A percentile compares a stretch with the other conserved stretches of the same genome.
phyloP scores from a whole-genome alignment of 2,113 vertebrate species.

The Bostrychus sinensis region DNA sequence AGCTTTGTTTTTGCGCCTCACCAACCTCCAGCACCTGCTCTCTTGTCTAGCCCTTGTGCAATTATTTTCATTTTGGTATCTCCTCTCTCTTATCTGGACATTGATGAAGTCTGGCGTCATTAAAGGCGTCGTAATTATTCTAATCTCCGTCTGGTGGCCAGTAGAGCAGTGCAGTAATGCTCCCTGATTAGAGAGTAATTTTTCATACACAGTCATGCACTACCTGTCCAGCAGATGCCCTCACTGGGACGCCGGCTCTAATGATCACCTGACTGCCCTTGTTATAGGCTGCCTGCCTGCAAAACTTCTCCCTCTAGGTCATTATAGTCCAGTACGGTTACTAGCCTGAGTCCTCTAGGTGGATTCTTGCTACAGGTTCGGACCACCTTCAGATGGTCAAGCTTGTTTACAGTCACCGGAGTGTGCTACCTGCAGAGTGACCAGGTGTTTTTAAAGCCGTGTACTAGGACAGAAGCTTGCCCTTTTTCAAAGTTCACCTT shows the following conservation, averaged over 20 bases:
- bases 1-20: neutral
- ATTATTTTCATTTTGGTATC: neutral
- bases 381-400: neutral
- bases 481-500: slow-evolving; percentile 1
- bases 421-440: neutral
- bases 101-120: neutral
- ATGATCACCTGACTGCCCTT: neutral
- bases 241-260: neutral
- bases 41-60: neutral
- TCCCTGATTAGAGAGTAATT: neutral
- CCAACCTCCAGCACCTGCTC: neutral
- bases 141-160: neutral
- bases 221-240: slow-evolving; percentile 26
- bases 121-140: neutral
- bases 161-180: neutral
- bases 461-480: neutral
- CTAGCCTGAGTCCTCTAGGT: neutral
- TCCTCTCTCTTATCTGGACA: neutral
- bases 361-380: neutral
- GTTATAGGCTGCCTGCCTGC: neutral
- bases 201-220: neutral
- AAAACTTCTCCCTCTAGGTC: neutral
- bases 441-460: neutral
- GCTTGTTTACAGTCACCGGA: neutral
- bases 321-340: neutral